These are phyloP conservation scores for Grammatotria lemairii DNA, from an alignment of 2,113 vertebrate species.

Conservation along the genomic window DNA sequence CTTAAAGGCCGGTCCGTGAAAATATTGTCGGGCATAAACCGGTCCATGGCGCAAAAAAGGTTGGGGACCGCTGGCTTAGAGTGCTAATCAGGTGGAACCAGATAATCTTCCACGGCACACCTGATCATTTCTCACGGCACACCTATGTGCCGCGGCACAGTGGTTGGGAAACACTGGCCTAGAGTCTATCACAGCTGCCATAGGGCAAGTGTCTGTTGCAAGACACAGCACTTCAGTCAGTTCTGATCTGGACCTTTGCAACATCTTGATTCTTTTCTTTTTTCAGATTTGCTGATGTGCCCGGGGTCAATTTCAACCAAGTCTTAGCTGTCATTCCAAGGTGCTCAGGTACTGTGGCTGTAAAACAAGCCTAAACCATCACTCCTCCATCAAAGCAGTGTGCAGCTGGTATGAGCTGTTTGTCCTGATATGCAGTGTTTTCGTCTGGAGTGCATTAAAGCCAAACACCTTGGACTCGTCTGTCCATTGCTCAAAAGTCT, in stretches of 20 bases:
- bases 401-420: not conserved
- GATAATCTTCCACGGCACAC: not conserved
- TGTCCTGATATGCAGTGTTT: not conserved
- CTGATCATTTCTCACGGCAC: not conserved
- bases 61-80: too few relatives aligned
- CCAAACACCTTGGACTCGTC: not conserved
- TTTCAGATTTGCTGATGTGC: not conserved
- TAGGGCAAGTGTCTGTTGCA: not conserved
- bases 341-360: not conserved
- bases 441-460: not conserved
- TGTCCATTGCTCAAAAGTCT: not conserved
- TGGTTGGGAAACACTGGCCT: not conserved
- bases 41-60: too few relatives aligned
- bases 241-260: not conserved
- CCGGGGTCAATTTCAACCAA: not conserved
- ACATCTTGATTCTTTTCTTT: not conserved
- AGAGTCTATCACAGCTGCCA: not conserved
- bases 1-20: too few relatives aligned
- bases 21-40: too few relatives aligned
- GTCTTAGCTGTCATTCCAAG: not conserved
- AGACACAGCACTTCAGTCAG: not conserved
- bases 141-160: not conserved
- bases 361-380: not conserved
- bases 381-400: fast-evolving
- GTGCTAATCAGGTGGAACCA: not conserved